A percentile compares a stretch with the other conserved stretches of the same genome.
Conservation (phyloP, 2,888 invertebrate genomes). For the Enchytraeus crypticus region DNA sequence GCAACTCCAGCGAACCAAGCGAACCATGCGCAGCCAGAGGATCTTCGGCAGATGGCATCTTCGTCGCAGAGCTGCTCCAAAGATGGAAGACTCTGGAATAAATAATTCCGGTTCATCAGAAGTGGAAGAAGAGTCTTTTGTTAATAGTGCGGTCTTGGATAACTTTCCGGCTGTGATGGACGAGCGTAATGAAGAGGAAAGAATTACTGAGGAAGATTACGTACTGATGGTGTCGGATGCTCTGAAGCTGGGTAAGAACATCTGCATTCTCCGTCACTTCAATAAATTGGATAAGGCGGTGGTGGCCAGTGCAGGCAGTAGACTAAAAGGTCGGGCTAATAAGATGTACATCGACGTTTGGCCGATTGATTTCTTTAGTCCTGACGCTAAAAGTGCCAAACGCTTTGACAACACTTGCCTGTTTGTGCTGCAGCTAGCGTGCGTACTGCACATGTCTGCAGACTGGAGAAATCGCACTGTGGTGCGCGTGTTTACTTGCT, state of each 20-base stretch:
- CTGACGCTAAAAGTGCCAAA: conserved; percentile 66
- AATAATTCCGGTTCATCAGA: neutral
- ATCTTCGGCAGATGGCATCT: neutral
- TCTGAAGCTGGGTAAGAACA: conserved; percentile 83
- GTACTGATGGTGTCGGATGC: conserved; percentile 77
- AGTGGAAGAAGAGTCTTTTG: neutral
- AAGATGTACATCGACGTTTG: conserved; percentile 80
- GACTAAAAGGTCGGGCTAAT: too few species aligned
- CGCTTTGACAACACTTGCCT: conserved; percentile 78
- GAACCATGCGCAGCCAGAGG: neutral
- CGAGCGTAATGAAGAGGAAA: conserved; percentile 21
- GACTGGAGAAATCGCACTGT: conserved; percentile 60
- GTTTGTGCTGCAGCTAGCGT: conserved; percentile 92
- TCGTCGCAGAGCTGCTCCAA: neutral
- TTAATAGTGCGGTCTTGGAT: too few species aligned
- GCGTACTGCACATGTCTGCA: conserved; percentile 76
- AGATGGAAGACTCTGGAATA: too few species aligned
- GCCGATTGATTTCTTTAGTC: conserved; percentile 85
- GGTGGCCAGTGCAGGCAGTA: conserved; percentile 62
- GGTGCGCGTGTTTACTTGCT: conserved; percentile 76
- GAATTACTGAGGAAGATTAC: conserved; percentile 58
- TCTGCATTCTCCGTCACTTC: conserved; percentile 87
- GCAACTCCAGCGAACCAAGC: conserved; percentile 62
- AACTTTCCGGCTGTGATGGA: conserved; percentile 27
- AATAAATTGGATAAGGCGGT: conserved; percentile 69